phyloP scores from a whole-genome alignment of 2,113 vertebrate species.

The Phyllostomus hastatus region DNA sequence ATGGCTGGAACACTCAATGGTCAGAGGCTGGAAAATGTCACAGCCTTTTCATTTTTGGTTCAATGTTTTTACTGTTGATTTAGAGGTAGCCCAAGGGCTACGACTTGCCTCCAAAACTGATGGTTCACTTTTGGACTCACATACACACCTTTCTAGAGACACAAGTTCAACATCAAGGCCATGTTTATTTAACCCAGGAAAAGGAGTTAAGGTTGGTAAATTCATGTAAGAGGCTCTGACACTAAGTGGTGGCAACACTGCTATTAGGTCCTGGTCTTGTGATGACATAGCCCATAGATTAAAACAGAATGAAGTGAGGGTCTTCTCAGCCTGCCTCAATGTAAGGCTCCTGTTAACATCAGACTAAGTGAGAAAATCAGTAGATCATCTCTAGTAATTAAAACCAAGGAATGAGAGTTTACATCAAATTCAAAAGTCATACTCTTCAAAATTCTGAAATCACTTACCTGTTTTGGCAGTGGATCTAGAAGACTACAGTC shows the following conservation, averaged over 20 bases:
- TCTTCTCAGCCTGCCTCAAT: not conserved
- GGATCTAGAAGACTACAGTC: constrained; percentile 83
- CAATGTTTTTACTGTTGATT: not conserved
- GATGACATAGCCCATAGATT: rapidly evolving
- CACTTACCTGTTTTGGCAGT: constrained; percentile 84
- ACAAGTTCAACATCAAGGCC: not conserved
- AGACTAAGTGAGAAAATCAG: not conserved
- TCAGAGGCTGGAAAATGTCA: not conserved
- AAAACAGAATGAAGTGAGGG: not conserved
- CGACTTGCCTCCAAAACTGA: not conserved
- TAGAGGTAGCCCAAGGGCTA: not conserved
- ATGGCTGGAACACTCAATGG: not conserved
- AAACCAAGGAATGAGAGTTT: not conserved
- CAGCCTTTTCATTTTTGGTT: not conserved
- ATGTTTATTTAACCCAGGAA: not conserved
- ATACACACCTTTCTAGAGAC: not conserved
- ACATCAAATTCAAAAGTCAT: not conserved
- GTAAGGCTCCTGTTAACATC: not conserved
- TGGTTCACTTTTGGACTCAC: not conserved
- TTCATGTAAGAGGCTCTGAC: not conserved
- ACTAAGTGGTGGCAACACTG: not conserved
- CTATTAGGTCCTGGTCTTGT: not conserved
- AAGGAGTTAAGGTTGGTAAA: not conserved
- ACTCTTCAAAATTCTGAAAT: not conserved
- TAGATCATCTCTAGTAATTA: not conserved